Evolutionary conservation across 2,888 invertebrate genomes (phyloP).

Genomic region (Tanypteryx hageni): DNA sequence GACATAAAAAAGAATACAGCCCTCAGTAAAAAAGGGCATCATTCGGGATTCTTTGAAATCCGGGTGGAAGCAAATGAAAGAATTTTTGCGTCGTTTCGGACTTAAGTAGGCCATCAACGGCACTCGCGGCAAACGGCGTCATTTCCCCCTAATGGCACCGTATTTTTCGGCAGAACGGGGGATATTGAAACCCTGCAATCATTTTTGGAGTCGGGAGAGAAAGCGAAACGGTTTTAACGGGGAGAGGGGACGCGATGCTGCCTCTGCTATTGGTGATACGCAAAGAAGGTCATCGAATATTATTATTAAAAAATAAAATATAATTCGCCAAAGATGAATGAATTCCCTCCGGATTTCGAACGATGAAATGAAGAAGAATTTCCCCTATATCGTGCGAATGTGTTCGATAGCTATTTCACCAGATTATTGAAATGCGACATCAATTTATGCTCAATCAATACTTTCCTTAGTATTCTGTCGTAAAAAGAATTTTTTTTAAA

Average conservation of each 20-base stretch:
- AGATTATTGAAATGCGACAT: neutral
- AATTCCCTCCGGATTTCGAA: neutral
- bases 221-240: slow-evolving; percentile 26
- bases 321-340: neutral
- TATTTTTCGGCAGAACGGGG: neutral
- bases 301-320: neutral
- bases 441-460: neutral
- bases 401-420: neutral
- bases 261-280: neutral
- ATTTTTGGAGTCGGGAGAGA: slow-evolving; percentile 27
- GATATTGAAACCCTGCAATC: slow-evolving; percentile 56
- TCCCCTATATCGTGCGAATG: neutral
- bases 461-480: too few relatives aligned
- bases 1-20: neutral
- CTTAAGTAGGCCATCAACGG: slow-evolving; percentile 45
- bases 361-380: neutral
- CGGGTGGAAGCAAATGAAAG: slow-evolving; percentile 20
- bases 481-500: too few relatives aligned
- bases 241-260: neutral
- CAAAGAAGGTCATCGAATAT: neutral
- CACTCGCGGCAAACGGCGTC: slow-evolving; percentile 54
- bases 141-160: slow-evolving; percentile 36
- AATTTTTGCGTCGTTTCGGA: slow-evolving; percentile 44
- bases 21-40: neutral
- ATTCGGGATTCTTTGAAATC: neutral